Conservation (phyloP, 2,113 vertebrate genomes). For the Dipodomys spectabilis region DNA sequence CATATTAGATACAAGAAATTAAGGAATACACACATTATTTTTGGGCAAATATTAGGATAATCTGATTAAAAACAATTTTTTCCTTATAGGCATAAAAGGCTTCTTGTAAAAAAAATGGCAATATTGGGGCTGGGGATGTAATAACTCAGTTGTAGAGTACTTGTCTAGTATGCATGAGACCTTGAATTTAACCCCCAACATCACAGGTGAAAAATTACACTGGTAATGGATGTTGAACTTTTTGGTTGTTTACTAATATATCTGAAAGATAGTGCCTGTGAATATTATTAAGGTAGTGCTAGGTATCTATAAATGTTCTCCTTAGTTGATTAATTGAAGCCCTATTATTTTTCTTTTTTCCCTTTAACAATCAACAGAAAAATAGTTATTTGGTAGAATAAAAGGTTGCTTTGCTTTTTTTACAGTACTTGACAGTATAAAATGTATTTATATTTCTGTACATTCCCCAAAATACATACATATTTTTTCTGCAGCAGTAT, state of each 20-base stretch:
- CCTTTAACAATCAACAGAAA: too few relatives aligned
- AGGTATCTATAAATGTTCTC: background rate
- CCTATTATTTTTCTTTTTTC: background rate
- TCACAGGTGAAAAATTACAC: background rate
- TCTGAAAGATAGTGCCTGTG: too few relatives aligned
- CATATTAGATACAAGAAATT: background rate
- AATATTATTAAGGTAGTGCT: background rate
- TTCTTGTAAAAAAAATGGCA: background rate
- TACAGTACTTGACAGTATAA: too few relatives aligned
- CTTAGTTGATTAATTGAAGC: slow-evolving; percentile 35
- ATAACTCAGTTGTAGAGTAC: background rate
- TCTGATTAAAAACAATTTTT: background rate
- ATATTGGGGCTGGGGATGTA: background rate
- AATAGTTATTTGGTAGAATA: too few relatives aligned
- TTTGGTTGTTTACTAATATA: background rate
- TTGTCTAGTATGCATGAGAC: background rate
- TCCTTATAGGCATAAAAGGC: background rate
- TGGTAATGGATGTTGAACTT: background rate
- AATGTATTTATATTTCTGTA: too few relatives aligned
- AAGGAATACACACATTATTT: background rate
- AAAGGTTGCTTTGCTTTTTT: too few relatives aligned
- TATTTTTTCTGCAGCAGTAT: too few relatives aligned
- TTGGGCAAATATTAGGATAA: slow-evolving; percentile 11
- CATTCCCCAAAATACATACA: too few relatives aligned
- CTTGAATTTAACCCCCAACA: too few relatives aligned